Conservation (phyloP, 92 coral and sea anemone genomes). For the Heteractis magnifica region DNA sequence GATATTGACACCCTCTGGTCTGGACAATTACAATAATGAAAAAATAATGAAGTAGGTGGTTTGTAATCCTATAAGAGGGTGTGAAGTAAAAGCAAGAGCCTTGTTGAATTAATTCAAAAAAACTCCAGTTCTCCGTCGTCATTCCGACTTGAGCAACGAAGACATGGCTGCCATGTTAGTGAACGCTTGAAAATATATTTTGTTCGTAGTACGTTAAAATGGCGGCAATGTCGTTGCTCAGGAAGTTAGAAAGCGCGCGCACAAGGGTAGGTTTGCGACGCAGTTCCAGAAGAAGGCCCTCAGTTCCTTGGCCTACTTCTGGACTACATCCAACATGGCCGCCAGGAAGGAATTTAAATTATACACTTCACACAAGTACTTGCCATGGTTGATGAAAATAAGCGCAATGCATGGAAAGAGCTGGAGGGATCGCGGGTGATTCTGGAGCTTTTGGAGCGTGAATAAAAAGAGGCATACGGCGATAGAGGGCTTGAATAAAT, state of each 20-base stretch:
- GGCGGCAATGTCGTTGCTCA: neutral
- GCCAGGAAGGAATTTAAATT: neutral
- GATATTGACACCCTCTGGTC: no score
- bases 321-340: neutral
- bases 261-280: no score
- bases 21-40: neutral
- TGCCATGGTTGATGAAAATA: neutral
- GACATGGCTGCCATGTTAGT: neutral
- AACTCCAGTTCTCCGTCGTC: neutral
- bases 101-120: neutral
- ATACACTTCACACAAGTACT: neutral
- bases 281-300: no score
- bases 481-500: neutral
- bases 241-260: no score
- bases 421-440: neutral
- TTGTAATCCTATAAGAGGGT: neutral
- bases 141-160: neutral
- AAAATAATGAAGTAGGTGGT: neutral
- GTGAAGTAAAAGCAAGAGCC: neutral
- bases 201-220: neutral
- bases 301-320: no score
- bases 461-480: neutral
- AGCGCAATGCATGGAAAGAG: neutral
- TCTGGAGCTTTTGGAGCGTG: no score
- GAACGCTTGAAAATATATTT: neutral